Conservation (phyloP, 2,797 vertebrate species). For the Argyrosomus regius region DNA sequence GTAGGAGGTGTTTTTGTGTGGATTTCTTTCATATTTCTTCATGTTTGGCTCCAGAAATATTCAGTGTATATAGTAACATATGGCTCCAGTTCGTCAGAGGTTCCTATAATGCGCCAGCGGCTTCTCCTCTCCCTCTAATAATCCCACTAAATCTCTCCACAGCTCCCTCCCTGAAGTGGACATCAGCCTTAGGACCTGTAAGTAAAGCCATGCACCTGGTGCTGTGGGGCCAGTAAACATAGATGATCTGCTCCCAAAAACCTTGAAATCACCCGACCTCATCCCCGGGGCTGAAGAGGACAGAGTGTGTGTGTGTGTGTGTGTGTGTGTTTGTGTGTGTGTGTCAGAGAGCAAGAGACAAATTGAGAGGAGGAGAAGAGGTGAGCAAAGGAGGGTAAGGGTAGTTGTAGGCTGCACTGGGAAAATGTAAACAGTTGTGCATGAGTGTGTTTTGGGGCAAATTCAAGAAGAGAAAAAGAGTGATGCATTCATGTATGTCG, state of each 20-base stretch:
- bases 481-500: conserved; percentile 7
- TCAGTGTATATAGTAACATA: background rate
- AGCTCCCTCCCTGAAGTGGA: conserved; percentile 47
- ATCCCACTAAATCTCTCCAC: conserved; percentile 63
- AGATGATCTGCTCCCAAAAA: conserved; percentile 68
- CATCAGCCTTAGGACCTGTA: conserved; percentile 59
- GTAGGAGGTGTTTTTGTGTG: background rate
- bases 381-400: conserved; percentile 37
- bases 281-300: conserved; percentile 37
- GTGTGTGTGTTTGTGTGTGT: background rate
- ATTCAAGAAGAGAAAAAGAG: conserved; percentile 12
- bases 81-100: conserved; percentile 31
- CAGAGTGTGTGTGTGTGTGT: conserved; percentile 2
- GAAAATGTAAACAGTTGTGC: conserved; percentile 22
- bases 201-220: conserved; percentile 59
- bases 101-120: conserved; percentile 27
- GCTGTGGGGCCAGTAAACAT: conserved; percentile 59
- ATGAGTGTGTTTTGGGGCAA: conserved; percentile 5
- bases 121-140: conserved; percentile 49
- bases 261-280: conserved; percentile 58
- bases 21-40: conserved; percentile 18
- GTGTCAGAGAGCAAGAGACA: background rate
- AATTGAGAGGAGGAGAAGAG: conserved; percentile 16
- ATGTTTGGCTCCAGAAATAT: conserved; percentile 15
- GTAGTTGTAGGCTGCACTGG: conserved; percentile 13